These are phyloP conservation scores for Cartodere bifasciata DNA, from an alignment of 2,888 invertebrate species.

Conservation along the genomic window DNA sequence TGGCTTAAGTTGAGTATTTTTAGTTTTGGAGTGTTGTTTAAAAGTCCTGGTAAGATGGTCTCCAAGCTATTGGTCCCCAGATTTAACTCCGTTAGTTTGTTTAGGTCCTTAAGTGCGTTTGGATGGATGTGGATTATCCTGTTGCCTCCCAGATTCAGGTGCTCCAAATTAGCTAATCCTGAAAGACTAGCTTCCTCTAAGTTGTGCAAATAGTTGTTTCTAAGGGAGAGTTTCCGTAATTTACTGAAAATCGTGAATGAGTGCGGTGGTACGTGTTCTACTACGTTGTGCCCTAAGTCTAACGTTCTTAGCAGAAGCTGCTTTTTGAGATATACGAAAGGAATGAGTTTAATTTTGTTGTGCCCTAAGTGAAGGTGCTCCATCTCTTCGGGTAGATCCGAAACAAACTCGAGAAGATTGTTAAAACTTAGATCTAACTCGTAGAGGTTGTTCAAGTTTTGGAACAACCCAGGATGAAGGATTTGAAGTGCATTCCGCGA, in stretches of 20 bases:
- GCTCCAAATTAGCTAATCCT: conserved; percentile 56
- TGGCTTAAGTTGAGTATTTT: conserved; percentile 60
- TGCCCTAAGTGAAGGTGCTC: conserved; percentile 60
- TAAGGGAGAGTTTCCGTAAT: conserved; percentile 55
- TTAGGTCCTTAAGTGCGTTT: conserved; percentile 48
- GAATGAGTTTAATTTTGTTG: conserved; percentile 55
- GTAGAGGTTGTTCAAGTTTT: conserved; percentile 59
- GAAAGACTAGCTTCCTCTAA: conserved; percentile 58
- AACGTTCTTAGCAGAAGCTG: conserved; percentile 58
- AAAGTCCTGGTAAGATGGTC: conserved; percentile 51
- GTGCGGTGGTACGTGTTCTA: conserved; percentile 54
- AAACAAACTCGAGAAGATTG: conserved; percentile 58
- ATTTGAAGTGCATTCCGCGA: conserved; percentile 60
- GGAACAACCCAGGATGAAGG: conserved; percentile 64
- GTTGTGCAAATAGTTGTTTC: conserved; percentile 56
- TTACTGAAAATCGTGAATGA: conserved; percentile 53
- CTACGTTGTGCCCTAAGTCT: conserved; percentile 62
- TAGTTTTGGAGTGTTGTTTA: conserved; percentile 51
- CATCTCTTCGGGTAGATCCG: conserved; percentile 62
- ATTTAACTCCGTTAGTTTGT: conserved; percentile 55
- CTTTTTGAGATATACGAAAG: conserved; percentile 46
- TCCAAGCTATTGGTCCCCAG: conserved; percentile 66
- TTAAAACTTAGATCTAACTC: conserved; percentile 69
- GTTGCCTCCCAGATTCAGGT: conserved; percentile 63
- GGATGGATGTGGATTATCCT: conserved; percentile 54